A percentile compares a stretch with the other conserved stretches of the same genome.
phyloP scores from a whole-genome alignment of 1,140 invertebrate genomes.

The Laupala kohalensis region DNA sequence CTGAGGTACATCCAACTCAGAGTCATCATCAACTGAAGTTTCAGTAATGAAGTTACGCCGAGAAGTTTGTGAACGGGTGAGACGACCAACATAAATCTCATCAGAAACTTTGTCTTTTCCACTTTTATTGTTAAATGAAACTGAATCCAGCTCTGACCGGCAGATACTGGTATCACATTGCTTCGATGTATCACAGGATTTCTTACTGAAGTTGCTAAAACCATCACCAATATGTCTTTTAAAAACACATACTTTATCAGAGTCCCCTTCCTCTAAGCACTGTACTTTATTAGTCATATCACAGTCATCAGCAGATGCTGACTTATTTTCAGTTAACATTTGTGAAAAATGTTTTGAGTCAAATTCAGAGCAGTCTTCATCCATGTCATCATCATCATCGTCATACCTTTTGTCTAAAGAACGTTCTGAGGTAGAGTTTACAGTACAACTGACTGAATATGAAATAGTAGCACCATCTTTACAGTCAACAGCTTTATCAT shows the following conservation, averaged over 20 bases:
- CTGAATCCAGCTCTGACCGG: not conserved
- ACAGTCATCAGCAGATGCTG: not conserved
- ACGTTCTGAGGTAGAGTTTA: conserved; percentile 5
- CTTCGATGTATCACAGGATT: not conserved
- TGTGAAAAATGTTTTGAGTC: not conserved
- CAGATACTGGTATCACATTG: not conserved
- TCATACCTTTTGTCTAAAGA: not conserved
- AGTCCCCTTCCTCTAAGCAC: not conserved
- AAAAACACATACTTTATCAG: not conserved
- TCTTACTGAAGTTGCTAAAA: not conserved
- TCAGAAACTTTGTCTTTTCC: not conserved
- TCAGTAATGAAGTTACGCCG: not conserved
- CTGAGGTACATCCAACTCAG: not conserved
- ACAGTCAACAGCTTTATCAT: not conserved
- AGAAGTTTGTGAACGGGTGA: conserved; percentile 5
- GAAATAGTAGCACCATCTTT: conserved; percentile 1
- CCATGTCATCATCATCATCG: conserved; percentile 7
- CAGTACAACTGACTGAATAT: not conserved
- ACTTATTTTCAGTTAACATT: not conserved
- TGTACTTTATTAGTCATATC: not conserved
- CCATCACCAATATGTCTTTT: not conserved
- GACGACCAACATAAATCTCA: not conserved
- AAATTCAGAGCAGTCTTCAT: not conserved
- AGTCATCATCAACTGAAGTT: not conserved
- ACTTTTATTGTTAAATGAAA: not conserved